phyloP scores from a whole-genome alignment of 1,140 invertebrate species.

The Camponotus floridanus region DNA sequence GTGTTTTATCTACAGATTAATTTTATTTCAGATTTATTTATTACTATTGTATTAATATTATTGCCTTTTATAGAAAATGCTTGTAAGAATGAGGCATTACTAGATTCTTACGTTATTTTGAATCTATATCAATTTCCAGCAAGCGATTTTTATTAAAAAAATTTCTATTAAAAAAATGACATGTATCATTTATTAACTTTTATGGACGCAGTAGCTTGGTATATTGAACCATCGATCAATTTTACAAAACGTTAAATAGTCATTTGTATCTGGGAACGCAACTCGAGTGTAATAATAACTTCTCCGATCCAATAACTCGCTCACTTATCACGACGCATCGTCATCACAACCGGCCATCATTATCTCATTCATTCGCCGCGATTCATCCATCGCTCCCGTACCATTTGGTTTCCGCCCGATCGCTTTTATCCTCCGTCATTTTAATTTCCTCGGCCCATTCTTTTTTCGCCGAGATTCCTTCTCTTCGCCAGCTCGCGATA shows the following conservation, averaged over 20 bases:
- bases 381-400: conserved; percentile 1
- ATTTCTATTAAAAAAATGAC: neutral
- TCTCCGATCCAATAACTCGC: conserved; percentile 37
- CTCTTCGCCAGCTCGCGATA: conserved; percentile 10
- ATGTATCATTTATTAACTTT: neutral
- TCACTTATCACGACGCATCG: conserved; percentile 45
- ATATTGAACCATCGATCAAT: neutral
- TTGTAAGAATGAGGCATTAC: neutral
- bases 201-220: neutral
- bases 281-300: conserved; percentile 34
- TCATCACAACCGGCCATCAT: conserved; percentile 39
- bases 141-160: neutral
- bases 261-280: conserved; percentile 20
- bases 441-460: conserved; percentile 26
- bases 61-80: neutral
- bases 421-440: conserved; percentile 41
- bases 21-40: neutral
- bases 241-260: conserved; percentile 25
- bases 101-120: neutral
- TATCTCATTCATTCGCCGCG: conserved; percentile 35
- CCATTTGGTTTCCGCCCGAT: conserved; percentile 37
- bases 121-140: neutral
- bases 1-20: conserved; percentile 5
- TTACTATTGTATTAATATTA: neutral
- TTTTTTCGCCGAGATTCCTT: conserved; percentile 22